Evolutionary conservation across 2,113 vertebrate species (phyloP).

Genomic region (Hypomesus transpacificus): DNA sequence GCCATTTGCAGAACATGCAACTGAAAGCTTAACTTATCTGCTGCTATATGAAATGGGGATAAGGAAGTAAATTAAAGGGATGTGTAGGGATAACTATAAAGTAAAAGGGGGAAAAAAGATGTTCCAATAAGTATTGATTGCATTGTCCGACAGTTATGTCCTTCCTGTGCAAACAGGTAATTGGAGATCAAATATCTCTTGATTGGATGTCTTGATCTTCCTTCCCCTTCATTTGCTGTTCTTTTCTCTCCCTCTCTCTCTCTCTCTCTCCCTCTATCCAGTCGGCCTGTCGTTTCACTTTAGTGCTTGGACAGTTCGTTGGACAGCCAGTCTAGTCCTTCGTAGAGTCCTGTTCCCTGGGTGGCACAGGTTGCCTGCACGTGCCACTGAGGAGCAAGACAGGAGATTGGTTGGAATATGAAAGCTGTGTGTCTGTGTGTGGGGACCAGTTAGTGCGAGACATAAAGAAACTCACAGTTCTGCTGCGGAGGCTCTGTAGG

Average conservation of each 20-base stretch:
- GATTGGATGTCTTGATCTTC: conserved; percentile 45
- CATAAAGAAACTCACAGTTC: conserved; percentile 69
- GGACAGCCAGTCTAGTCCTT: conserved; percentile 92
- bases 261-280: conserved; percentile 15
- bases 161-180: conserved; percentile 31
- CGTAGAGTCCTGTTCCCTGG: conserved; percentile 85
- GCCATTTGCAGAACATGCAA: conserved; percentile 28
- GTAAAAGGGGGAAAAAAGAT: conserved; percentile 34
- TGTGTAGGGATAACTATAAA: conserved; percentile 22
- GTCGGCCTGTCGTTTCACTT: conserved; percentile 12
- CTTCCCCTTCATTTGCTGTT: conserved; percentile 23
- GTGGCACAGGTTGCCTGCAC: conserved; percentile 86
- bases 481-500: conserved; percentile 75
- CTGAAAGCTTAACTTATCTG: conserved; percentile 23
- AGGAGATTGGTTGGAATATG: background rate
- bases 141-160: conserved; percentile 48
- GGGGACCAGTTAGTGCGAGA: background rate
- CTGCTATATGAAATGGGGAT: conserved; percentile 1
- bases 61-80: conserved; percentile 10
- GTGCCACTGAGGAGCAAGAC: conserved; percentile 76
- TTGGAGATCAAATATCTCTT: conserved; percentile 47
- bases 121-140: conserved; percentile 34
- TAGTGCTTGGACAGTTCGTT: conserved; percentile 80
- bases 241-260: conserved; percentile 22
- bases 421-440: background rate